Conservation (phyloP, 1,140 invertebrate species). For the Cotesia vestalis region DNA sequence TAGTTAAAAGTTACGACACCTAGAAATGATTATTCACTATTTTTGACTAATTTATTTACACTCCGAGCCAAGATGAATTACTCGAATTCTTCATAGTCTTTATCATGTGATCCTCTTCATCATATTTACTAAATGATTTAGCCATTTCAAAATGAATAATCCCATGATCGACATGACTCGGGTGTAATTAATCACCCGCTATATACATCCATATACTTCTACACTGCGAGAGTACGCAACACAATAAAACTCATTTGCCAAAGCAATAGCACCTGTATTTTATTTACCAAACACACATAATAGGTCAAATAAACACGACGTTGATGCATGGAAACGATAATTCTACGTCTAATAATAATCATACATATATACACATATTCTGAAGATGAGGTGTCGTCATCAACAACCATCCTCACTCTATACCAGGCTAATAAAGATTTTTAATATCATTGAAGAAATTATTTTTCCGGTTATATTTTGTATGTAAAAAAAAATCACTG, state of each 20-base stretch:
- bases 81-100: slow-evolving; percentile 4
- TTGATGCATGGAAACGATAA: slow-evolving; percentile 49
- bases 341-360: slow-evolving; percentile 42
- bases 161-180: slow-evolving; percentile 17
- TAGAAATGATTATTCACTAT: too few species aligned
- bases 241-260: not conserved
- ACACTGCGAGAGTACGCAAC: too few species aligned
- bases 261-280: slow-evolving; percentile 16
- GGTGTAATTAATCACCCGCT: slow-evolving; percentile 14
- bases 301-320: slow-evolving; percentile 37
- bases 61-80: not conserved
- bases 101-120: not conserved
- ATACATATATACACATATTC: not conserved
- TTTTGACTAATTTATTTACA: not conserved
- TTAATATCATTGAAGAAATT: too few species aligned
- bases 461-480: too few species aligned
- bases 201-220: not conserved
- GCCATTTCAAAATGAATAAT: slow-evolving; percentile 20
- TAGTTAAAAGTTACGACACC: too few species aligned
- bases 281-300: not conserved
- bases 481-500: too few species aligned
- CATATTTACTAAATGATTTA: slow-evolving; percentile 9
- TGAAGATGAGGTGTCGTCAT: not conserved
- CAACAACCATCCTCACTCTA: not conserved
- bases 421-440: too few species aligned